Conservation (phyloP, 2,888 invertebrate species). For the Meloe dianella region DNA sequence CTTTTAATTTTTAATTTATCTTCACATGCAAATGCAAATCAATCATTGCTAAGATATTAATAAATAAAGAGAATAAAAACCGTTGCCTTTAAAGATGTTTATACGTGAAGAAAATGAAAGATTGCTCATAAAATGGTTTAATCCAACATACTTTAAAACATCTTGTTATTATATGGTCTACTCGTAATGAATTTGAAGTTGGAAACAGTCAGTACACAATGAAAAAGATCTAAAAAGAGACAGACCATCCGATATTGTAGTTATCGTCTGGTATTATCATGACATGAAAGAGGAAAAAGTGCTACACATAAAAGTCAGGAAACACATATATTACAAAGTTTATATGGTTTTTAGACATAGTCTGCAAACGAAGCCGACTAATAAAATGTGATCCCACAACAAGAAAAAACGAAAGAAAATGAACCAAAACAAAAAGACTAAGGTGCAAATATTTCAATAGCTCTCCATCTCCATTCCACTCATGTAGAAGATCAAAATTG, state of each 20-base stretch:
- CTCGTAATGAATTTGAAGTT: slow-evolving; percentile 5
- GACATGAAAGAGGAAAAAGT: neutral
- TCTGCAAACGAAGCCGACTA: slow-evolving; percentile 55
- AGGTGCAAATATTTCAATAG: slow-evolving; percentile 58
- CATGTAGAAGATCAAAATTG: slow-evolving; percentile 53
- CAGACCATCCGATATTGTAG: neutral
- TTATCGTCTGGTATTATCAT: neutral
- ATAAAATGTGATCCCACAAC: slow-evolving; percentile 53
- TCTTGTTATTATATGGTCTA: slow-evolving; percentile 9
- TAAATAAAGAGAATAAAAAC: neutral
- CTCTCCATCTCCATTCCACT: slow-evolving; percentile 22
- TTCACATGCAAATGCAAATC: neutral
- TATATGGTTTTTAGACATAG: slow-evolving; percentile 56
- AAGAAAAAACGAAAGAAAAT: slow-evolving; percentile 8
- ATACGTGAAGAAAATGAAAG: neutral
- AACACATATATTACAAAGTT: slow-evolving; percentile 60
- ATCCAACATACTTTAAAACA: slow-evolving; percentile 6
- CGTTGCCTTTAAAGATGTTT: neutral
- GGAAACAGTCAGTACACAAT: neutral
- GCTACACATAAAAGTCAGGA: slow-evolving; percentile 53
- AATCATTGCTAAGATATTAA: neutral
- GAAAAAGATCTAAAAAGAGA: neutral
- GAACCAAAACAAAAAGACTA: slow-evolving; percentile 50
- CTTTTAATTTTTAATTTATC: too few relatives aligned
- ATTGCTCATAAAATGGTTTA: slow-evolving; percentile 1